Evolutionary conservation across 2,113 vertebrate species (phyloP).

Genomic region (Xiphias gladius): DNA sequence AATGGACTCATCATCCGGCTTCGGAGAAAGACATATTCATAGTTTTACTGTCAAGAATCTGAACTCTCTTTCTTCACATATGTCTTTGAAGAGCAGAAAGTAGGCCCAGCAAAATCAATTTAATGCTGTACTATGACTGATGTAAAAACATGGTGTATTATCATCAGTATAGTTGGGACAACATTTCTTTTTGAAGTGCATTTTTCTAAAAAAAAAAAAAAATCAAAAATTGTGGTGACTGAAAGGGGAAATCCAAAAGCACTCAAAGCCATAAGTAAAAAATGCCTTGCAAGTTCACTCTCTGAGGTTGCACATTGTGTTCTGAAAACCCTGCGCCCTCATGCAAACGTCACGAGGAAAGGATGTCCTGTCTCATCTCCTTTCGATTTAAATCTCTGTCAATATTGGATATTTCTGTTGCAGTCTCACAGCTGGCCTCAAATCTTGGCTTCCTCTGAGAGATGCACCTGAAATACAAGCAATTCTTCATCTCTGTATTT

Average conservation of each 20-base stretch:
- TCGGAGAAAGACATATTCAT: conserved; percentile 42
- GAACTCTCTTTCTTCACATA: not conserved
- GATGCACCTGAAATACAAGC: not conserved
- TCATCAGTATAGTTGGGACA: not conserved
- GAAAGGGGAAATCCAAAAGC: not conserved
- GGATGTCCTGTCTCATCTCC: conserved; percentile 4
- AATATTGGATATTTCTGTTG: not conserved
- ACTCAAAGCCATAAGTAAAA: not conserved
- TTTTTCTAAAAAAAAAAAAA: not conserved
- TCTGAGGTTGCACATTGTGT: not conserved
- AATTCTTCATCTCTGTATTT: not conserved
- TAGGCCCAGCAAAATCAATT: not conserved
- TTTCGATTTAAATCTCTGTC: not conserved
- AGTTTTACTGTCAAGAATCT: conserved; percentile 6
- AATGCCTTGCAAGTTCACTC: not conserved
- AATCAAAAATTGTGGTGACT: not conserved
- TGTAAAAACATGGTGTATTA: not conserved
- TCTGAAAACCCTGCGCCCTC: not conserved
- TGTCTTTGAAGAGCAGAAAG: not conserved
- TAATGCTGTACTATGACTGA: not conserved
- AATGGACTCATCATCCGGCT: conserved; percentile 93
- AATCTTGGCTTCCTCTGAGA: not conserved
- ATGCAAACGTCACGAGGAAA: not conserved
- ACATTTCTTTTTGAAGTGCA: not conserved
- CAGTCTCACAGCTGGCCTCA: conserved; percentile 1